Conservation (phyloP, 2,888 invertebrate species). For the Laspeyria flexula region DNA sequence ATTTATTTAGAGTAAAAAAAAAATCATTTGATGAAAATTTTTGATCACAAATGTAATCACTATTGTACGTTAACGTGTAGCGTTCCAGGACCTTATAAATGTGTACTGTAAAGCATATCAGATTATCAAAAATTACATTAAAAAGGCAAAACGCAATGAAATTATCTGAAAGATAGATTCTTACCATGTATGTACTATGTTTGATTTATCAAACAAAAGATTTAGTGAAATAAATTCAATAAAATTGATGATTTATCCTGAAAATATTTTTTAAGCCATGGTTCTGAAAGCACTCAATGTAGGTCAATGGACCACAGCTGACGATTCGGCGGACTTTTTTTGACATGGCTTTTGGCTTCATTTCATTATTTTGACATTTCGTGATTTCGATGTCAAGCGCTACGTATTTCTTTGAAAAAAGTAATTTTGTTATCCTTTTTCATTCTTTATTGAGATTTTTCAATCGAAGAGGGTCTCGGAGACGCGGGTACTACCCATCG, state of each 20-base stretch:
- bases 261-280: slow-evolving; percentile 35
- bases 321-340: slow-evolving; percentile 83
- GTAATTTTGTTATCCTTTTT: slow-evolving; percentile 68
- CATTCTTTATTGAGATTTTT: slow-evolving; percentile 61
- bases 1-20: no score
- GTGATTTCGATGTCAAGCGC: slow-evolving; percentile 85
- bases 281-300: slow-evolving; percentile 46
- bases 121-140: slow-evolving; percentile 9
- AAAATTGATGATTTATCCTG: slow-evolving; percentile 12
- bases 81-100: slow-evolving; percentile 30
- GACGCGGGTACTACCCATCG: slow-evolving; percentile 46
- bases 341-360: slow-evolving; percentile 84
- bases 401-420: slow-evolving; percentile 83
- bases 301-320: slow-evolving; percentile 67
- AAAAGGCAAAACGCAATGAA: slow-evolving; percentile 3
- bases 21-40: no score
- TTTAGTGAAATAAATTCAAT: background rate
- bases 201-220: background rate
- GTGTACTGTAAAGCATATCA: slow-evolving; percentile 22
- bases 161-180: background rate
- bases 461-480: slow-evolving; percentile 56
- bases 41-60: background rate
- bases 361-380: slow-evolving; percentile 86
- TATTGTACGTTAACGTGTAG: slow-evolving; percentile 2
- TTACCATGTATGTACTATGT: background rate